Percentiles rank a stretch among this genome's conserved stretches.
Conservation (phyloP, 2,888 invertebrate species). For the Timema cristinae region DNA sequence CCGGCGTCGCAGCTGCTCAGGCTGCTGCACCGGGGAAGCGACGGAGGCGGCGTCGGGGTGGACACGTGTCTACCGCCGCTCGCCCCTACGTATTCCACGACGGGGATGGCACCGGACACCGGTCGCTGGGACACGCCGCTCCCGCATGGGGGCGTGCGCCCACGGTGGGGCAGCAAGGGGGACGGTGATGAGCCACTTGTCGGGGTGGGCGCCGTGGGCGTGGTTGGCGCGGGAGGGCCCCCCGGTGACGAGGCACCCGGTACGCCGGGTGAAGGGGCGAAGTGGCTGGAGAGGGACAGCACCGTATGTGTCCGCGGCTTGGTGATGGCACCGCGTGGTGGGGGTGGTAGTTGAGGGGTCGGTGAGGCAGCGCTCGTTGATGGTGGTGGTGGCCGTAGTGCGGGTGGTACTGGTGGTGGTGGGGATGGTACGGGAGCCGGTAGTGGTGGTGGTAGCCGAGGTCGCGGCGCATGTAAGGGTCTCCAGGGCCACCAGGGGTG, state of each 20-base stretch:
- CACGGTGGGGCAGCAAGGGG: conserved; percentile 27
- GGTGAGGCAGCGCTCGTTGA: conserved; percentile 35
- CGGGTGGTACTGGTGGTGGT: conserved; percentile 45
- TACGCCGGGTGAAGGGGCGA: conserved; percentile 17
- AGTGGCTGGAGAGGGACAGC: conserved; percentile 28
- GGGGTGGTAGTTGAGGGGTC: conserved; percentile 37
- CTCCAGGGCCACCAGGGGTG: conserved; percentile 43
- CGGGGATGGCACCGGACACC: conserved; percentile 44
- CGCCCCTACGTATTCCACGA: conserved; percentile 58
- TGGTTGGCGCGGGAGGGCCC: conserved; percentile 14
- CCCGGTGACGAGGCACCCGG: conserved; percentile 11
- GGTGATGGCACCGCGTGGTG: conserved; percentile 28
- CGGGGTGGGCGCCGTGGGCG: conserved; percentile 24
- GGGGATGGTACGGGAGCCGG: conserved; percentile 45
- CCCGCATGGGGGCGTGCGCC: conserved; percentile 23
- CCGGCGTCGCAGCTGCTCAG: conserved; percentile 27
- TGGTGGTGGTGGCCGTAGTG: conserved; percentile 28
- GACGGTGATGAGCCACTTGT: conserved; percentile 35
- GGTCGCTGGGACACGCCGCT: conserved; percentile 14
- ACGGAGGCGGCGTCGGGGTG: conserved; percentile 36
- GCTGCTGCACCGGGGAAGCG: conserved; percentile 30
- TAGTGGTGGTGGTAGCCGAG: conserved; percentile 55
- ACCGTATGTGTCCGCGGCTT: conserved; percentile 24
- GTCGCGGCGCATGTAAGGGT: conserved; percentile 57
- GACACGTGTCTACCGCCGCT: conserved; percentile 58